Conservation (phyloP, 2,888 invertebrate species). For the Leptinotarsa haldemani region DNA sequence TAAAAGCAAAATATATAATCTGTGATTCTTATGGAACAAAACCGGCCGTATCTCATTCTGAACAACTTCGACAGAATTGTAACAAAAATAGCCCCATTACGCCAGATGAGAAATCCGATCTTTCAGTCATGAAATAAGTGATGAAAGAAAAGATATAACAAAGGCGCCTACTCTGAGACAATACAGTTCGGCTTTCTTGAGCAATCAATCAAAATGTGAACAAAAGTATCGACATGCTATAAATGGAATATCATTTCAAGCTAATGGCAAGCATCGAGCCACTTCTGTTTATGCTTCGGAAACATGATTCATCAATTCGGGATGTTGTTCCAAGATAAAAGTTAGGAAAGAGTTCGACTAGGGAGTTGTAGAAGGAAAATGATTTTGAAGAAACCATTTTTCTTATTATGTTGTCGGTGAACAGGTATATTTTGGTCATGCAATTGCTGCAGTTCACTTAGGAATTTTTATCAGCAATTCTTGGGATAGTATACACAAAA, state of each 20-base stretch:
- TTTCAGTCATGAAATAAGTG: background rate
- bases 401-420: too few relatives aligned
- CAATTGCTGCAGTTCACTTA: too few relatives aligned
- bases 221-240: constrained; percentile 30
- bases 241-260: constrained; percentile 33
- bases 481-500: too few relatives aligned
- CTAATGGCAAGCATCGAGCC: background rate
- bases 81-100: background rate
- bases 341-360: background rate
- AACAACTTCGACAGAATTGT: too few relatives aligned
- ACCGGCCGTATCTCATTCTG: too few relatives aligned
- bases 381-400: too few relatives aligned
- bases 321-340: background rate
- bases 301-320: constrained; percentile 7
- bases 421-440: too few relatives aligned
- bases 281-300: constrained; percentile 4
- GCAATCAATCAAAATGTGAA: constrained; percentile 27
- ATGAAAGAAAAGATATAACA: background rate
- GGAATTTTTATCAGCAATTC: too few relatives aligned
- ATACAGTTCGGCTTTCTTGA: background rate
- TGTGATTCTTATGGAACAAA: too few relatives aligned
- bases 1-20: too few relatives aligned
- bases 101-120: background rate
- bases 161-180: background rate
- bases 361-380: background rate